phyloP scores from a whole-genome alignment of 2,888 invertebrate species.

The Aleiodes alternator region DNA sequence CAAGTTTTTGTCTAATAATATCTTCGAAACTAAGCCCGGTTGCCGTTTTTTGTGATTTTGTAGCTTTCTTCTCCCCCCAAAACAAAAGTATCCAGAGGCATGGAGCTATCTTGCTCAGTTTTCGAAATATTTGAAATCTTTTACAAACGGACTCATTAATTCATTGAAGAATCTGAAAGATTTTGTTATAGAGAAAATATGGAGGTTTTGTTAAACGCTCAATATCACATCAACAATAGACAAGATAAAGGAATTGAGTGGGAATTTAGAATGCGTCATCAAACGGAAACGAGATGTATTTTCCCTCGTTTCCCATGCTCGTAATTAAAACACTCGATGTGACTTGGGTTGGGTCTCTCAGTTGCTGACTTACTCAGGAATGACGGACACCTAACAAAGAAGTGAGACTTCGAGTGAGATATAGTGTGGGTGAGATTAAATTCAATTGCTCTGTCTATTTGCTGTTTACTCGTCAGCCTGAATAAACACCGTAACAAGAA shows the following conservation, averaged over 20 bases:
- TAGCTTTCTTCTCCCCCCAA: too few species aligned
- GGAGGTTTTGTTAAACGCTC: too few species aligned
- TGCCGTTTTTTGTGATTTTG: too few species aligned
- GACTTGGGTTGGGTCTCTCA: background rate
- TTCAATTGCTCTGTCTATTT: conserved; percentile 16
- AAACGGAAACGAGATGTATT: background rate
- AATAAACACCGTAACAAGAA: too few species aligned
- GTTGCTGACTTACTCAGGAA: background rate
- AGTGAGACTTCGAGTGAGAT: background rate
- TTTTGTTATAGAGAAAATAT: too few species aligned
- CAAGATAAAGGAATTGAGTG: background rate
- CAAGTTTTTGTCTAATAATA: too few species aligned
- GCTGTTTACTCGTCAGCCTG: background rate
- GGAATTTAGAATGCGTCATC: background rate
- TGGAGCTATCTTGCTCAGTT: too few species aligned
- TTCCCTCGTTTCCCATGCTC: conserved; percentile 14
- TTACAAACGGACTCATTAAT: too few species aligned
- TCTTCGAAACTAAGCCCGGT: too few species aligned
- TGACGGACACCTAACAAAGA: background rate
- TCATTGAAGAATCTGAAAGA: too few species aligned
- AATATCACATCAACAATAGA: background rate
- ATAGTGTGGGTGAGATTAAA: background rate
- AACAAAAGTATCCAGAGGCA: too few species aligned
- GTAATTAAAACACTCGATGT: conserved; percentile 25
- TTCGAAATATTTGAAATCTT: too few species aligned